A percentile compares a stretch with the other conserved stretches of the same genome.
Evolutionary conservation across 2,888 invertebrate genomes (phyloP).

Genomic region (Psylliodes chrysocephalus): DNA sequence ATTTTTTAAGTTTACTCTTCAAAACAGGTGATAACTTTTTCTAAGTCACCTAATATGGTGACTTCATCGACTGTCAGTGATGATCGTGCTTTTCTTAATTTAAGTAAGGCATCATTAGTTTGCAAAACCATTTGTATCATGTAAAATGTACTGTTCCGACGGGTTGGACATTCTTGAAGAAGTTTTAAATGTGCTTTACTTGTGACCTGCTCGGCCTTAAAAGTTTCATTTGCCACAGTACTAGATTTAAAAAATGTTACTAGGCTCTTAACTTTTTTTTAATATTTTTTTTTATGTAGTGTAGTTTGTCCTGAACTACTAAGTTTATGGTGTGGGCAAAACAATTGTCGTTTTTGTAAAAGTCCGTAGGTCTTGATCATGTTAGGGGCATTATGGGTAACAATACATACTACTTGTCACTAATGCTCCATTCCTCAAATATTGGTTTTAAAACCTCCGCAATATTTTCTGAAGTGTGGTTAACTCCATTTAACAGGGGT

Average conservation of each 20-base stretch:
- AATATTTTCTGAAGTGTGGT: too few species aligned
- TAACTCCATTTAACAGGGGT: too few species aligned
- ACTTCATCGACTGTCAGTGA: too few species aligned
- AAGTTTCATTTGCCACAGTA: conserved; percentile 28
- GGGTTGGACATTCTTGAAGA: conserved; percentile 31
- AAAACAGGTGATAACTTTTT: conserved; percentile 20
- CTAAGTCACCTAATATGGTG: conserved; percentile 28
- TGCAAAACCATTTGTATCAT: conserved; percentile 35
- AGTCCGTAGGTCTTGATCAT: too few species aligned
- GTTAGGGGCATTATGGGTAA: background rate
- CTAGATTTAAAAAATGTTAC: conserved; percentile 14
- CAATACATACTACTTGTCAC: background rate
- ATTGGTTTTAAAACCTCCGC: background rate
- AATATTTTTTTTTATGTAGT: too few species aligned
- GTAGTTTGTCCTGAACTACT: too few species aligned
- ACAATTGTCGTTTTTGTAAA: too few species aligned
- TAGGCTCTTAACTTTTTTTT: too few species aligned
- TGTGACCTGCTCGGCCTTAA: conserved; percentile 29
- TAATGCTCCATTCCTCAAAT: background rate
- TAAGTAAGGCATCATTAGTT: conserved; percentile 32
- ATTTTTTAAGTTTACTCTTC: conserved; percentile 38
- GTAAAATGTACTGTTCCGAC: conserved; percentile 34
- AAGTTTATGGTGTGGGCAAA: too few species aligned
- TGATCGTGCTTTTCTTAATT: conserved; percentile 34
- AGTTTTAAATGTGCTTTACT: conserved; percentile 25